phyloP scores from a whole-genome alignment of 2,888 invertebrate genomes.

The Platerodrilus igneus region DNA sequence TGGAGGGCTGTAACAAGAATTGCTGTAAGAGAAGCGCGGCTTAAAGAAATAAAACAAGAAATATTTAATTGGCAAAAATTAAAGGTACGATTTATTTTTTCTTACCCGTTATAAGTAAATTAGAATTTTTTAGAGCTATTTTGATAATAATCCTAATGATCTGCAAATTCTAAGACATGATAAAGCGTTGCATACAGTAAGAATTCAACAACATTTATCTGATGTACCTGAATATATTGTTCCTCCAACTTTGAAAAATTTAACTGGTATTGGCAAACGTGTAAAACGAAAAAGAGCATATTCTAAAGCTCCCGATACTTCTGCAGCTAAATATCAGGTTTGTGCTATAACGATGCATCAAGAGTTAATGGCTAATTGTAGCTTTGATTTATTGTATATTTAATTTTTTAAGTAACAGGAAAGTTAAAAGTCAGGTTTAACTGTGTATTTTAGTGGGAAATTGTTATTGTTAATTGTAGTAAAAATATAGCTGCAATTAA shows the following conservation, averaged over 20 bases:
- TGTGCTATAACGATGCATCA: too few relatives aligned
- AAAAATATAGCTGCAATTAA: too few relatives aligned
- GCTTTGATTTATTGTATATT: neutral
- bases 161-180: slow-evolving; percentile 79
- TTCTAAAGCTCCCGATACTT: slow-evolving; percentile 32
- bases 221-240: slow-evolving; percentile 92
- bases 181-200: slow-evolving; percentile 79
- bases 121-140: slow-evolving; percentile 64
- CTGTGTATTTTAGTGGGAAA: too few relatives aligned
- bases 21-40: slow-evolving; percentile 87
- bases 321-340: slow-evolving; percentile 35
- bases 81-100: slow-evolving; percentile 54
- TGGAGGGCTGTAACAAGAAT: slow-evolving; percentile 91
- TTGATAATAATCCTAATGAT: slow-evolving; percentile 88
- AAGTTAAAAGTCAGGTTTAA: too few relatives aligned
- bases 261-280: slow-evolving; percentile 50
- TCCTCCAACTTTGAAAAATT: slow-evolving; percentile 68
- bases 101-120: slow-evolving; percentile 3
- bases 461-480: too few relatives aligned
- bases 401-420: too few relatives aligned
- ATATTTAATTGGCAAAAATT: slow-evolving; percentile 87
- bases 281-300: slow-evolving; percentile 33
- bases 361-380: slow-evolving; percentile 13
- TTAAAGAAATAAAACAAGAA: slow-evolving; percentile 94
- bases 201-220: slow-evolving; percentile 76